These are phyloP conservation scores for human (Homo sapiens) DNA, from an alignment of 2,113 vertebrate species.

Conservation along the genomic window GRCh38 chr5:2979001-2979500, in stretches of 20 bases:
- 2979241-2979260: background rate
- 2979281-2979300: background rate
- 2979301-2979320: background rate
- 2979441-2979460: background rate
- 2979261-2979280: background rate
- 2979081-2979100: background rate
- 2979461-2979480: background rate
- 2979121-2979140: accelerated
- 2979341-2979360: background rate
- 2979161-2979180: background rate
- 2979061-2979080: background rate
- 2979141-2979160: accelerated
- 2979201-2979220: accelerated
- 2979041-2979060: accelerated
- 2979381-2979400: background rate
- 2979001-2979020: background rate
- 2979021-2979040: background rate
- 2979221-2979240: background rate
- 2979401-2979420: no score
- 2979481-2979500: background rate
- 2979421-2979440: background rate
- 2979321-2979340: background rate
- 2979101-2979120: background rate
- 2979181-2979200: no score
- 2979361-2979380: background rate